Percentiles rank a stretch among this genome's conserved stretches.
Evolutionary conservation across 2,797 vertebrate species (phyloP).

Genomic region (Crypturellus tataupa): DNA sequence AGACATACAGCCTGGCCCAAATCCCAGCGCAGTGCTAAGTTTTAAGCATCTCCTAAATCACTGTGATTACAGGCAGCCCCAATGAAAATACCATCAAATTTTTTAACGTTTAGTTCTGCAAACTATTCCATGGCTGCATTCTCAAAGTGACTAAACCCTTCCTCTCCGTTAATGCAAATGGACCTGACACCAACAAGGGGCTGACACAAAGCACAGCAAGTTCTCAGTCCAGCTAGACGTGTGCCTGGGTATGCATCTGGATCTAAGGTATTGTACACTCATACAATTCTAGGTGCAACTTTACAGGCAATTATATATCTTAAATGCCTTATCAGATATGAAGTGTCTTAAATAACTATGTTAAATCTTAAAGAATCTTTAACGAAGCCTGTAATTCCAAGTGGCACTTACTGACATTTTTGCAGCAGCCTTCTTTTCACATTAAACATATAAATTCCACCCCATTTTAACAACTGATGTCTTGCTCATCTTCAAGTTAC

Average conservation of each 20-base stretch:
- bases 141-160: background rate
- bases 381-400: background rate
- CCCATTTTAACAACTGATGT: slow-evolving; percentile 33
- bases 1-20: background rate
- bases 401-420: slow-evolving; percentile 46
- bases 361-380: background rate
- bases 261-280: background rate
- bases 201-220: background rate
- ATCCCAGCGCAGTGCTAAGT: background rate
- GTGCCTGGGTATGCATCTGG: background rate
- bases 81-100: background rate
- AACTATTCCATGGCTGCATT: background rate
- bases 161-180: background rate
- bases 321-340: background rate
- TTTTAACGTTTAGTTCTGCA: background rate
- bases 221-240: background rate
- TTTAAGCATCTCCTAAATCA: slow-evolving; percentile 23
- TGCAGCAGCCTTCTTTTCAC: slow-evolving; percentile 59
- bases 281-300: background rate
- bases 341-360: background rate
- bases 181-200: background rate
- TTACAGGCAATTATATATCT: background rate
- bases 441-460: slow-evolving; percentile 52
- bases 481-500: slow-evolving; percentile 20
- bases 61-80: background rate